Conservation (phyloP, 2,113 vertebrate species). For the Azemiops feae region DNA sequence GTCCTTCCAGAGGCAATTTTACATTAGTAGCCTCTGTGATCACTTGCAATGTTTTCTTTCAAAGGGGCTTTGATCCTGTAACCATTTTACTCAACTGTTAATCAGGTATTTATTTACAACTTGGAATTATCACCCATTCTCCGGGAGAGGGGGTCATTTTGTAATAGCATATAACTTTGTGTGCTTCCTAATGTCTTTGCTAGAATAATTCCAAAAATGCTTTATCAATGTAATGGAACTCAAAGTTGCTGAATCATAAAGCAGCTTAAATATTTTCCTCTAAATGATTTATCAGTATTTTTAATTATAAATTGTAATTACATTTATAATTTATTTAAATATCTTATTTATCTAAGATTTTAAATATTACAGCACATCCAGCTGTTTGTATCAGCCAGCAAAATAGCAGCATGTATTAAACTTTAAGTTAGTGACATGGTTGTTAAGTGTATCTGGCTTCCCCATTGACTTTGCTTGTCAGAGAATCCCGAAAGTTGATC, state of each 20-base stretch:
- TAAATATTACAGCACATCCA: not conserved
- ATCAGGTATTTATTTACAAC: not conserved
- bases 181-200: not conserved
- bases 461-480: no score
- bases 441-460: no score
- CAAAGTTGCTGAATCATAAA: not conserved
- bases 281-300: not conserved
- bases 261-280: not conserved
- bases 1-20: slow-evolving; percentile 16
- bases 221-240: not conserved
- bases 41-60: not conserved
- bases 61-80: not conserved
- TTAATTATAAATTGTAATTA: not conserved
- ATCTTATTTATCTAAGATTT: not conserved
- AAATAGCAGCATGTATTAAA: not conserved
- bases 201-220: not conserved
- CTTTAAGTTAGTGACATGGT: no score
- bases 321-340: not conserved
- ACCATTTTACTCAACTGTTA: not conserved
- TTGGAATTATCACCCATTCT: not conserved
- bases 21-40: slow-evolving; percentile 12
- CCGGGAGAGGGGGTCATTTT: not conserved
- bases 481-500: no score
- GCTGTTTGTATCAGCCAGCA: not conserved
- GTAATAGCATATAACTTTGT: not conserved